These are phyloP conservation scores for Pampus argenteus DNA, from an alignment of 2,797 vertebrate species.

Conservation along the genomic window DNA sequence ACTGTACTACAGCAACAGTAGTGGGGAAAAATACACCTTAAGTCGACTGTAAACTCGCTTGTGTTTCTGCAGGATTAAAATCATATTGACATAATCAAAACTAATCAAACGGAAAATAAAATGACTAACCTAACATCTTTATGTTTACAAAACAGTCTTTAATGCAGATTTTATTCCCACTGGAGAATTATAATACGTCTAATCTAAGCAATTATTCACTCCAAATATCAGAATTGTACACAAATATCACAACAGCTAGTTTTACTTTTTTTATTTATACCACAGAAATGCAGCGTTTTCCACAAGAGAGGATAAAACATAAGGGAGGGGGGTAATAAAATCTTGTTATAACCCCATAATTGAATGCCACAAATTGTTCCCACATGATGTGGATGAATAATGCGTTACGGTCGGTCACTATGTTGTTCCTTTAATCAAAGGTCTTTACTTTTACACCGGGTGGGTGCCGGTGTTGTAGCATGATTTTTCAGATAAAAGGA, in stretches of 20 bases:
- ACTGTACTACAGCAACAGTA: background rate
- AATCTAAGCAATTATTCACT: background rate
- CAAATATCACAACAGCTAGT: accelerated
- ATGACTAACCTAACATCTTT: background rate
- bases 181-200: constrained; percentile 2
- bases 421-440: constrained; percentile 19
- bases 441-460: background rate
- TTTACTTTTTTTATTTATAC: background rate
- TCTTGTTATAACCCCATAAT: background rate
- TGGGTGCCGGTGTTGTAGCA: background rate
- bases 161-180: constrained; percentile 3
- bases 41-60: constrained; percentile 4
- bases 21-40: background rate
- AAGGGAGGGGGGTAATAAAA: background rate
- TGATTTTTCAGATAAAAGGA: constrained; percentile 5
- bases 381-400: background rate
- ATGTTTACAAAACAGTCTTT: background rate
- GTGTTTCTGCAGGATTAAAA: background rate
- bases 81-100: background rate
- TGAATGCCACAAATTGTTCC: background rate
- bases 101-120: background rate
- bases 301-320: background rate
- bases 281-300: background rate
- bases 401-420: background rate
- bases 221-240: constrained; percentile 4